Evolutionary conservation across 2,888 invertebrate species (phyloP), one percentile per base, ranked within the genome.

Genomic region (Cataglyphis livida): DNA sequence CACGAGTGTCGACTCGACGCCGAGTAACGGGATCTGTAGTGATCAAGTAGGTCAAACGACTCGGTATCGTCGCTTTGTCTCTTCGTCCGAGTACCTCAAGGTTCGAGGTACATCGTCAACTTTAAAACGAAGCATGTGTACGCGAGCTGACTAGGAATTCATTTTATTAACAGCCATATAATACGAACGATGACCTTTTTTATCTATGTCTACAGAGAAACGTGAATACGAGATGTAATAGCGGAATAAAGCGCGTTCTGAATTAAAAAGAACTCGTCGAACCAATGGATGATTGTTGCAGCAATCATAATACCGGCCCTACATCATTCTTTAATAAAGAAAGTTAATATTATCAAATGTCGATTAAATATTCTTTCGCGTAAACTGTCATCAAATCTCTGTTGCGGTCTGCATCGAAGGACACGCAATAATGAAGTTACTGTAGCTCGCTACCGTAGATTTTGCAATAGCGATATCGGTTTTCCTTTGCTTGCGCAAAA

Each of bases 1-100:
- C 78, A 74, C 76, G 84, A 84, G 83, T 65, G 87, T 83, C 82
- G 90, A 62, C 88, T 87, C 81, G 84, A 81, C 86, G 91, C 84
- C 90, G 83, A 85, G 86, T 92, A 92, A 92, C 92, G 92, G 92
- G 88, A 92, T 91, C 89, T 87, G 91, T 92, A 92, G 92, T 92
- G 92, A 92, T 91, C 91, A 92, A 92, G 87, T 92, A 86, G 91
- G 92, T 92, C 91, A 91, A 86, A 88, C 75, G 85, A 85, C 82
- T 86, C 87, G 85, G 87, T 90, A 83, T 79, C 73, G 66, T 84
- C 85, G 75, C 87, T 88, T 88, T 89, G 87, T 87, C 87, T 74
- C 70, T 51, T 66, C 79, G 76, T 57, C 73, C 82, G 82, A 65
- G 74, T 70, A 62, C 75, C 74, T 79, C 84, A 82, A 84, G 82